Evolutionary conservation across 2,797 vertebrate genomes (phyloP).

Genomic region (Tauraco hartlaubi): DNA sequence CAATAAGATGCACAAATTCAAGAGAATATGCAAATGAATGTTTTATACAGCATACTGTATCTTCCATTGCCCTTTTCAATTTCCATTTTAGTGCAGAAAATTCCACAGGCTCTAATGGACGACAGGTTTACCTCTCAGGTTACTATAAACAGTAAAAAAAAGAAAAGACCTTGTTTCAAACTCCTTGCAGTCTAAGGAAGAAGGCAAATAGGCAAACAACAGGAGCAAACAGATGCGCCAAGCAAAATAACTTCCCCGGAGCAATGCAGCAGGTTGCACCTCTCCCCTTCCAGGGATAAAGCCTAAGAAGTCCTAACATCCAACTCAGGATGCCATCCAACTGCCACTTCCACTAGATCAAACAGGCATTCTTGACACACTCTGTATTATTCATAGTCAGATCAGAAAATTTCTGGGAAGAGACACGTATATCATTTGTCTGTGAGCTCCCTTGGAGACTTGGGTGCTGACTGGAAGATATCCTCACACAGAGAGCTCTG

Average conservation of each 20-base stretch:
- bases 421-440: rapidly evolving
- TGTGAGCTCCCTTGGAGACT: rapidly evolving
- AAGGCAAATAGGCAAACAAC: background rate
- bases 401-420: background rate
- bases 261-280: background rate
- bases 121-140: background rate
- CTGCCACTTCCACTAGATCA: background rate
- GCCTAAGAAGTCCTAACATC: background rate
- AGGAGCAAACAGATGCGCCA: background rate
- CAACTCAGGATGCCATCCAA: background rate
- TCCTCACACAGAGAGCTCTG: background rate
- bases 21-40: background rate
- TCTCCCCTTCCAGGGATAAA: background rate
- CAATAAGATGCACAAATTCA: background rate
- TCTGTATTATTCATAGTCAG: background rate
- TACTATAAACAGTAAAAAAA: background rate
- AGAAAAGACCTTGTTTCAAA: background rate
- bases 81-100: background rate
- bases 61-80: background rate
- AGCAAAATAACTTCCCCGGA: background rate
- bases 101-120: background rate
- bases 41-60: background rate
- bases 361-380: rapidly evolving
- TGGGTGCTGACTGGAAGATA: background rate
- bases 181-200: background rate